Evolutionary conservation across 2,113 vertebrate genomes (phyloP).

Genomic region (Neodon shergylaensis): DNA sequence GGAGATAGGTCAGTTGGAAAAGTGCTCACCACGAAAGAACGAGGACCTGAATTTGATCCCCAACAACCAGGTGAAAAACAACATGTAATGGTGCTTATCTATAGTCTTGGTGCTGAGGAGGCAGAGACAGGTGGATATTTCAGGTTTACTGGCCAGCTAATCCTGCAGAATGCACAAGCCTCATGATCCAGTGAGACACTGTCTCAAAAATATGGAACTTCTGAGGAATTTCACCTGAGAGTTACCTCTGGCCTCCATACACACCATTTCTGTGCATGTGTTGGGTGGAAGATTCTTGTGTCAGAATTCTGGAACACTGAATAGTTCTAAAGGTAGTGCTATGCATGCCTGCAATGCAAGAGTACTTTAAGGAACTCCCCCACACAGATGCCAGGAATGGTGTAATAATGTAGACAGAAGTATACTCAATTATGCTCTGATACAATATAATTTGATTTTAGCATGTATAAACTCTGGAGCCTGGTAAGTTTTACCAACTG

Average conservation of each 20-base stretch:
- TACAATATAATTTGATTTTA: not conserved
- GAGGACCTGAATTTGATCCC: not conserved
- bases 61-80: not conserved
- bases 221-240: not conserved
- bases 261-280: not conserved
- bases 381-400: too few relatives aligned
- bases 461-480: not conserved
- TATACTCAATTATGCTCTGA: not conserved
- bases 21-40: not conserved
- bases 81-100: not conserved
- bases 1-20: not conserved
- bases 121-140: not conserved
- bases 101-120: not conserved
- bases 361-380: too few relatives aligned
- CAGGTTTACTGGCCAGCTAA: not conserved
- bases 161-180: not conserved
- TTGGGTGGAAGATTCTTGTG: not conserved
- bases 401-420: not conserved
- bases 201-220: not conserved
- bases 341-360: not conserved
- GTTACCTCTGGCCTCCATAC: not conserved
- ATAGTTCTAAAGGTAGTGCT: not conserved
- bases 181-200: not conserved
- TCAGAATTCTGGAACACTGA: not conserved
- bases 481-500: not conserved